Base-by-base conservation (phyloP, 2,797 vertebrate species). In the Pelodytes ibericus region DNA sequence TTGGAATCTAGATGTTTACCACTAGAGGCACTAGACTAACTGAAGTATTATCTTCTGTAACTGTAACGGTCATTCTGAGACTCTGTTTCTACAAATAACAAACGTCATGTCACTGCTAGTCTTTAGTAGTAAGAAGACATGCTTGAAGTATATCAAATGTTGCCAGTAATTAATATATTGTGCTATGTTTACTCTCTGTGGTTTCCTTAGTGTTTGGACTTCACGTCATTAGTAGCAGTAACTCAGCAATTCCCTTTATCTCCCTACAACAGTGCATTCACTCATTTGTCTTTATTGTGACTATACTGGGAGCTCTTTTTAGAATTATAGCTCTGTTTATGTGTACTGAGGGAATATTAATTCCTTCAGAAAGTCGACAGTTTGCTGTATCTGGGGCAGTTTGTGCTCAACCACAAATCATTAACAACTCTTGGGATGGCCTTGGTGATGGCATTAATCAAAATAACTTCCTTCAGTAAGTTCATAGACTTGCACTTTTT, bases 321-420 rank as follows among this genome's bases (percentile, higher is more conserved):
- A 51, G 69, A 78, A 67, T 78, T 78, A 78, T 72, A 8, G 41
- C 44, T 73, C 30, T 68, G 31, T 62, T 79, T 72, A 62, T 72
- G 57, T 73, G 63, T 68, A 62, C 76, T 68, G 18, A 68, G 76
- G 76, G 76, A 79, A 79, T 79, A 73, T 72, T 79, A 68, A 79
- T 79, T 79, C 63, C 64, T 79, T 67, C 63, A 72, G 63, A 72
- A 72, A 78, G 66, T 67, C 41, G 63, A 73, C 70, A 79, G 57
- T 68, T 53, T 68, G 18, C 57, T 67, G 41, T 66, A 72, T 67
- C 63, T 79, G 36, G 72, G 70, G 63, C 63, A 33, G 63, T 78
- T 78, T 56, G 59, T 47, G 57, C 22, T 61, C 10, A 30, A 24
- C 8, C 63, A 49, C 70, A 67, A 67, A 72, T 78, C 60, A 67